Evolutionary conservation across 2,113 vertebrate genomes (phyloP), one percentile per base, ranked within the genome.

Genomic region (Tragulus kanchil): DNA sequence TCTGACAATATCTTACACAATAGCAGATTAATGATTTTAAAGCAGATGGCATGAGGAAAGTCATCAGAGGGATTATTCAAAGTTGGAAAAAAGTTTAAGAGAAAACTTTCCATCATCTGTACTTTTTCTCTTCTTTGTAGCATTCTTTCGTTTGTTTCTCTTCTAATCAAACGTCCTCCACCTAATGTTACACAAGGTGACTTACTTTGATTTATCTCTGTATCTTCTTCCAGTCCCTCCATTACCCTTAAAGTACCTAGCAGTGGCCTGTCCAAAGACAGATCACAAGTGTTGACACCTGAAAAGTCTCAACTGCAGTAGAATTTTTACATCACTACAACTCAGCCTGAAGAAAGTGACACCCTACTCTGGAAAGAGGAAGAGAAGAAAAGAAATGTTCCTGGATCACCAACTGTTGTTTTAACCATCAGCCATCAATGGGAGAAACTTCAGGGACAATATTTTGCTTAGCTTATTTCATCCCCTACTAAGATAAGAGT

Each of bases 401-500:
- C 83, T 58, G 48, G 65, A 79, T 56, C 79, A 48, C 67, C 42
- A 36, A 67, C 58, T 71, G 45, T 64, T 93, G 75, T 65, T 81
- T 93, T 78, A 87, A 86, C 36, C 87, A 95, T 36, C 36, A 36
- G 36, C 36, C 36, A 36, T 77, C 82, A 84, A 81, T 26, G 50
- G 78, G 62, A 92, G 86, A 92, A 67, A 89, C 58, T 73, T 93
- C 81, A 94, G 87, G 85, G 94, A 90, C 62, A 94, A 25, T 85
- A 86, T 92, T 94, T 95, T 84, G 61, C 86, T 92, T 56, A 36
- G 36, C 64, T 97, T 79, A 89, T 64, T 95, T 78, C 64, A 86
- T 71, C 91, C 79, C 83, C 73, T 82, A 64, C 84, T 64, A 78
- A 86, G 97, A 96, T 97, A 97, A 97, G 79, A 87, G 86, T 65